Evolutionary conservation across 1,140 invertebrate species (phyloP), one percentile per base, ranked within the genome.

Genomic region (Stratiolaelaps scimitus): DNA sequence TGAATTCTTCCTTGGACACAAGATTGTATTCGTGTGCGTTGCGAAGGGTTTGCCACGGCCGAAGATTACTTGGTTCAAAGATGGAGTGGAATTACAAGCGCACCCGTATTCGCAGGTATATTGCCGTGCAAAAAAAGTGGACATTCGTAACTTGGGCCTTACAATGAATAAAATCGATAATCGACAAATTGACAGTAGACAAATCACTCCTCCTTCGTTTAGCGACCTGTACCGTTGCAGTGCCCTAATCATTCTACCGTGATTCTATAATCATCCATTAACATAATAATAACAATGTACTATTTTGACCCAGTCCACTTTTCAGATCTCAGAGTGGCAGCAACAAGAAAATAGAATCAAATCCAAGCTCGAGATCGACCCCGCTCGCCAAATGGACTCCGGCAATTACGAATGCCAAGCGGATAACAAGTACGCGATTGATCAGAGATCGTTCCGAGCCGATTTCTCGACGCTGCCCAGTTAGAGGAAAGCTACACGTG

Each of bases 331-430:
- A 73, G 88, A 91, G 74, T 91, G 88, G 88, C 80, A 82, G 68
- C 82, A 84, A 43, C 85, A 81, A n/a, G 79, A 83, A 4, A 85
- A 89, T 71, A 85, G 81, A 69, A 83, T 92, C 5, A 92, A 92
- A 75, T 89, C 87, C 6, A 92, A 92, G 79, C 80, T 93, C 68
- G 89, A 93, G 76, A 92, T 92, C 64, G 89, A 92, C 75, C 89
- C 89, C 7, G 89, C 89, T 0, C 89, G 89, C 30, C 80, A 81
- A 72, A 80, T 78, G 71, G 82, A 83, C 75, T 81, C 81, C 13
- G 85, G 84, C 15, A 84, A 82, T 68, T 86, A 86, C 68, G 69
- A 71, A 30, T 73, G 72, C 64, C 69, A 72, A 67, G 71, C 64
- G 23, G 53, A 60, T 34, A 60, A 60, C 44, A 45, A 65, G 26